Conservation (phyloP, 1,140 invertebrate species). For the Pseudomyrmex sp. region DNA sequence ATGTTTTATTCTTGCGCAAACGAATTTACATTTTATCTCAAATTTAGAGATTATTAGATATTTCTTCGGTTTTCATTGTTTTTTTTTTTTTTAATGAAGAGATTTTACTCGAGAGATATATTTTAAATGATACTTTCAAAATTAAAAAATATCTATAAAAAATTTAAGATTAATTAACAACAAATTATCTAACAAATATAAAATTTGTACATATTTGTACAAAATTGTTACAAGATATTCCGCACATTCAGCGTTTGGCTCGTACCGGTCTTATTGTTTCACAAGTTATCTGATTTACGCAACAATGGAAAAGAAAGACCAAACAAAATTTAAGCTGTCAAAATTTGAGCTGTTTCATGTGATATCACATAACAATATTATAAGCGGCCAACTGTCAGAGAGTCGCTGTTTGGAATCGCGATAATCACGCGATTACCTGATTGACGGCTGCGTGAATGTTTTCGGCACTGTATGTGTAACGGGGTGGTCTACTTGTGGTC, state of each 20-base stretch:
- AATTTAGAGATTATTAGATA: neutral
- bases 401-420: too few relatives aligned
- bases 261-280: too few relatives aligned
- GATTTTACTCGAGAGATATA: neutral
- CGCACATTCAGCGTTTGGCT: too few relatives aligned
- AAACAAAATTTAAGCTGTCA: neutral
- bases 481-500: constrained; percentile 89
- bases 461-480: constrained; percentile 95
- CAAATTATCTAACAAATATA: too few relatives aligned
- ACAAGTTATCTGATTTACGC: too few relatives aligned
- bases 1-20: neutral
- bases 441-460: constrained; percentile 93
- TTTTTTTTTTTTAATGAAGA: neutral
- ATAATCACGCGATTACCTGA: constrained; percentile 86
- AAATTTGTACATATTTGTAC: too few relatives aligned
- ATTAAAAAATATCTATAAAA: too few relatives aligned
- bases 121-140: too few relatives aligned
- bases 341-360: neutral
- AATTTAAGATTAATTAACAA: too few relatives aligned
- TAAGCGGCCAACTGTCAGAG: neutral
- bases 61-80: neutral
- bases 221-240: too few relatives aligned
- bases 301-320: too few relatives aligned
- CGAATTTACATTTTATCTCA: neutral
- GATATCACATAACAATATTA: neutral